phyloP scores from a whole-genome alignment of 2,113 vertebrate species.

The Etia nguti region DNA sequence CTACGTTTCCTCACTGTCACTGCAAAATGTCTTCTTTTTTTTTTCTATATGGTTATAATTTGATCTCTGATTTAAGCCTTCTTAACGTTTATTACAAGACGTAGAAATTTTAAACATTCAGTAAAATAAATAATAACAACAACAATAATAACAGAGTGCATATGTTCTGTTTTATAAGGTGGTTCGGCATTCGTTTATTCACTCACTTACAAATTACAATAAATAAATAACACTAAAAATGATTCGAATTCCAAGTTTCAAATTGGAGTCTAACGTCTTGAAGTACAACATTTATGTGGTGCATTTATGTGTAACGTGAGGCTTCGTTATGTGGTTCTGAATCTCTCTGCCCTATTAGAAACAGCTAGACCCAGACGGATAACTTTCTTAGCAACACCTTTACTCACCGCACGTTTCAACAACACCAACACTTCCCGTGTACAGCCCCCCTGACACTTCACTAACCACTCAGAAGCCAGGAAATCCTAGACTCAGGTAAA shows the following conservation, averaged over 20 bases:
- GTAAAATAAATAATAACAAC: neutral
- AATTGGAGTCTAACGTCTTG: neutral
- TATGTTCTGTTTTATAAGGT: neutral
- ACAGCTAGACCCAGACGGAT: neutral
- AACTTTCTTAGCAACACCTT: neutral
- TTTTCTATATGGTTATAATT: neutral
- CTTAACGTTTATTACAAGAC: neutral
- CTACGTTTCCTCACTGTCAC: neutral
- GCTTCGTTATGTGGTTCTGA: neutral
- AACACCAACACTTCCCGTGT: neutral
- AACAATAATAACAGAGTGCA: neutral
- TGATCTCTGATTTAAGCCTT: neutral
- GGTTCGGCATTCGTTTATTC: neutral
- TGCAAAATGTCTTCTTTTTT: neutral
- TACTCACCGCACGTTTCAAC: neutral
- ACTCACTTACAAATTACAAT: neutral
- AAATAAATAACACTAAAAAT: neutral
- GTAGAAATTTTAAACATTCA: neutral
- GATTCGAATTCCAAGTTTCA: neutral
- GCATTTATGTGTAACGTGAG: neutral
- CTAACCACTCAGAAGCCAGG: neutral
- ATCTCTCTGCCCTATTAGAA: neutral
- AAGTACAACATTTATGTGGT: neutral
- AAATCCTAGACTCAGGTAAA: neutral
- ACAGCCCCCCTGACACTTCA: neutral